A percentile compares a stretch with the other conserved stretches of the same genome.
Evolutionary conservation across 2,113 vertebrate genomes (phyloP).

Genomic region (Pomatorhinus ruficollis): DNA sequence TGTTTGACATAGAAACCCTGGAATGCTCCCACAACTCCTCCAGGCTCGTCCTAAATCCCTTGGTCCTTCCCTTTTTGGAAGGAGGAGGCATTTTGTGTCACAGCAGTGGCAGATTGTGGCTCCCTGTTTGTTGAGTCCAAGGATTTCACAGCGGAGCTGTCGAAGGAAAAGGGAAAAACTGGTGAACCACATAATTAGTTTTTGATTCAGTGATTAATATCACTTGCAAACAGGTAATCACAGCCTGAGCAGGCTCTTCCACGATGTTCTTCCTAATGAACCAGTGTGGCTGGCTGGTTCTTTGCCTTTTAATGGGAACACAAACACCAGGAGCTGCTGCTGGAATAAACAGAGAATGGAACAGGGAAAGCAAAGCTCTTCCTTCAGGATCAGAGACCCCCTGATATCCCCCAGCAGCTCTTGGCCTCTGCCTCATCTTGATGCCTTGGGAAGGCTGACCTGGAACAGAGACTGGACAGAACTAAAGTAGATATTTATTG

Average conservation of each 20-base stretch:
- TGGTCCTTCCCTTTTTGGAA: not conserved
- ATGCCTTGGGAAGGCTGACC: not conserved
- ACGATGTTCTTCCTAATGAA: not conserved
- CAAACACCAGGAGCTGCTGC: not conserved
- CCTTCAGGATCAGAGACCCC: not conserved
- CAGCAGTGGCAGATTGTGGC: not conserved
- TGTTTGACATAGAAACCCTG: not conserved
- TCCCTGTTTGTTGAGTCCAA: not conserved
- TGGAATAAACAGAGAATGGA: not conserved
- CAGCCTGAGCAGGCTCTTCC: not conserved
- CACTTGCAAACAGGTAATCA: conserved; percentile 54
- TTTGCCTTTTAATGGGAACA: not conserved
- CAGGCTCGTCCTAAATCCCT: not conserved
- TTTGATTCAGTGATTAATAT: conserved; percentile 51
- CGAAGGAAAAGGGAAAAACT: not conserved
- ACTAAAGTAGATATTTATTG: not conserved
- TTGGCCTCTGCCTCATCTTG: not conserved
- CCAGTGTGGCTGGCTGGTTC: not conserved
- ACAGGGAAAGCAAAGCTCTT: not conserved
- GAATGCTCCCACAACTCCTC: not conserved
- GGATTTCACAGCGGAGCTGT: not conserved
- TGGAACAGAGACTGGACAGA: not conserved
- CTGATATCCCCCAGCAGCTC: not conserved
- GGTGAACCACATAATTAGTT: conserved; percentile 63
- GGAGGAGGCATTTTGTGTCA: not conserved